phyloP scores from a whole-genome alignment of 2,113 vertebrate genomes.

The Perca fluviatilis region DNA sequence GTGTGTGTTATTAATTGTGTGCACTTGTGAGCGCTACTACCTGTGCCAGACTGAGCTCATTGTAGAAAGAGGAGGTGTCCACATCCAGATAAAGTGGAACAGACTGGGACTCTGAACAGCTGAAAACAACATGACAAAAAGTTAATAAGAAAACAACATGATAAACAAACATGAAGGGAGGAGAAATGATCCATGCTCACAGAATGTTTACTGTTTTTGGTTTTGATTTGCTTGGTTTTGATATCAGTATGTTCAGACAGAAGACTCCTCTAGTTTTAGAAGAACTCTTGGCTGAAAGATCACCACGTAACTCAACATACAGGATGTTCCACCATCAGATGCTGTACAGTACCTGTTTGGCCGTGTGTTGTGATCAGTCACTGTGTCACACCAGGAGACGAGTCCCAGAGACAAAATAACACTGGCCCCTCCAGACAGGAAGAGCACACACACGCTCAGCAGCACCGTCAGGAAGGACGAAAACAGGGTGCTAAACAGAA shows the following conservation, averaged over 20 bases:
- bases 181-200: not conserved
- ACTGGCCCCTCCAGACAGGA: slow-evolving; percentile 84
- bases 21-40: slow-evolving; percentile 43
- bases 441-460: slow-evolving; percentile 83
- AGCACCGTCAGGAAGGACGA: slow-evolving; percentile 85
- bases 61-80: slow-evolving; percentile 84
- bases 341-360: slow-evolving; percentile 77
- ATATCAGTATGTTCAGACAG: not conserved
- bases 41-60: slow-evolving; percentile 83
- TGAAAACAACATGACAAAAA: slow-evolving; percentile 51
- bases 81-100: slow-evolving; percentile 85
- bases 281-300: not conserved
- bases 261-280: not conserved
- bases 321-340: not conserved
- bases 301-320: not conserved
- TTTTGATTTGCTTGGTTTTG: no score
- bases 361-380: slow-evolving; percentile 78
- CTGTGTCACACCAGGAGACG: slow-evolving; percentile 84
- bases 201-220: not conserved
- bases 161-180: slow-evolving; percentile 4
- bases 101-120: slow-evolving; percentile 84
- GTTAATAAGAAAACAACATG: slow-evolving; percentile 13
- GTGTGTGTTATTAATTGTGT: not conserved
- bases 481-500: slow-evolving; percentile 82
- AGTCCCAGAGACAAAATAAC: slow-evolving; percentile 83